phyloP scores from a whole-genome alignment of 2,113 vertebrate species.

The Herpailurus yagouaroundi region DNA sequence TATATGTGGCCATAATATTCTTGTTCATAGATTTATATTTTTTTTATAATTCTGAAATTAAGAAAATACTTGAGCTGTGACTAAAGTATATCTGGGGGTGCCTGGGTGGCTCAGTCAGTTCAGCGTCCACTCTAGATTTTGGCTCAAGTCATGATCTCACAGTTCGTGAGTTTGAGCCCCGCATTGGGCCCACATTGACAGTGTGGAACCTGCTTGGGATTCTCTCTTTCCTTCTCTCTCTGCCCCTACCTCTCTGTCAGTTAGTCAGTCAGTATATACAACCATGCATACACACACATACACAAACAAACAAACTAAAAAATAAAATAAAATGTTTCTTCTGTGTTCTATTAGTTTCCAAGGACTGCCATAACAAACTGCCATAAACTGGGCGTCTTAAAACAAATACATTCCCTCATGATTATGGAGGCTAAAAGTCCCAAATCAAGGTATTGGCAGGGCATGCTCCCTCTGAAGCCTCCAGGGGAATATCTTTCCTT shows the following conservation, averaged over 20 bases:
- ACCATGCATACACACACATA: no score
- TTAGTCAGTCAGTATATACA: no score
- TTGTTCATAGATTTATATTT: not conserved
- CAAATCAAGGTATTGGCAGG: not conserved
- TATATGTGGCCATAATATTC: not conserved
- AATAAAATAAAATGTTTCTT: not conserved
- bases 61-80: not conserved
- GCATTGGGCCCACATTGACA: no score
- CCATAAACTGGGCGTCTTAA: not conserved
- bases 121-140: no score
- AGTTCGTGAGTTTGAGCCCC: no score
- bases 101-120: no score
- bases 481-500: not conserved
- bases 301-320: no score
- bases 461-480: not conserved
- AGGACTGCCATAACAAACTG: not conserved
- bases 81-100: not conserved
- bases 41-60: slow-evolving; percentile 38
- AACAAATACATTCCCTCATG: not conserved
- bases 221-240: no score
- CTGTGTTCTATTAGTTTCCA: not conserved
- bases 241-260: no score
- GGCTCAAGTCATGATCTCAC: no score
- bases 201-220: no score
- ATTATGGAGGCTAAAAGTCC: not conserved